Evolutionary conservation across 2,797 vertebrate species (phyloP).

Genomic region (Chaetophractus vellerosus): DNA sequence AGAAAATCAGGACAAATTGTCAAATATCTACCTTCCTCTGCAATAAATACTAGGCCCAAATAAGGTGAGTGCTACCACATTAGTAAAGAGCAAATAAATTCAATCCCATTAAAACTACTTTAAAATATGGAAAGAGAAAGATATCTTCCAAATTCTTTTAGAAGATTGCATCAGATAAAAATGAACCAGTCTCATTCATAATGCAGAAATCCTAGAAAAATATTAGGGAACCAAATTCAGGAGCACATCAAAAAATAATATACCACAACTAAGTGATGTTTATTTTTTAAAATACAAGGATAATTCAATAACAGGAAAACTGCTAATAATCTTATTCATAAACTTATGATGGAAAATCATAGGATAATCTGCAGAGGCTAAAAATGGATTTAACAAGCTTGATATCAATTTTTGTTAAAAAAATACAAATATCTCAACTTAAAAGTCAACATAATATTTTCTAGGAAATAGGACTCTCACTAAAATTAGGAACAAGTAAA

Average conservation of each 20-base stretch:
- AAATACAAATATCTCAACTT: background rate
- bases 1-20: background rate
- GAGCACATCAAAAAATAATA: too few species aligned
- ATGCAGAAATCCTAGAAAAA: too few species aligned
- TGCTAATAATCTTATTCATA: constrained; percentile 2
- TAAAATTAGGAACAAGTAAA: background rate
- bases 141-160: too few species aligned
- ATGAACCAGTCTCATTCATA: too few species aligned
- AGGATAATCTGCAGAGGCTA: background rate
- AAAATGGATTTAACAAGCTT: constrained; percentile 6
- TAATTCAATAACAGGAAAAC: too few species aligned
- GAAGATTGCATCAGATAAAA: too few species aligned
- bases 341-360: constrained; percentile 38
- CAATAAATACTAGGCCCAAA: constrained; percentile 2
- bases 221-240: too few species aligned
- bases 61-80: too few species aligned
- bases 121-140: constrained; percentile 7
- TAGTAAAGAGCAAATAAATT: constrained; percentile 23
- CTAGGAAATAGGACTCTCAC: too few species aligned
- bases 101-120: constrained; percentile 9
- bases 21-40: background rate
- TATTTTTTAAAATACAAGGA: constrained; percentile 37
- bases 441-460: too few species aligned
- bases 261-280: background rate
- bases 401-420: constrained; percentile 48